These are phyloP conservation scores for Danio choprae DNA, from an alignment of 2,797 vertebrate species.

Conservation along the genomic window DNA sequence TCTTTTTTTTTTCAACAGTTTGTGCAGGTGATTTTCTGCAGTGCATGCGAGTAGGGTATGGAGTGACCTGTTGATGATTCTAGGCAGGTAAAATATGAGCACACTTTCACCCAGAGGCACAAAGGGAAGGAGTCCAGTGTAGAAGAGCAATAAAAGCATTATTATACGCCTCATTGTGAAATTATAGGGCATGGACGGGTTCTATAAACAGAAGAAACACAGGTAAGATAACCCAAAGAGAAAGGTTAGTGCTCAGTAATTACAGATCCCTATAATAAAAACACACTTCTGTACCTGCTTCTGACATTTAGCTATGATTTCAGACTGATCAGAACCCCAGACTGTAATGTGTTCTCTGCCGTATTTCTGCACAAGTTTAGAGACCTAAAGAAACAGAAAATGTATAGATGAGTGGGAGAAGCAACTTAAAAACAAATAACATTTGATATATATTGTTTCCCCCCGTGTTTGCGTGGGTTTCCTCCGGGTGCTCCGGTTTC, in stretches of 20 bases:
- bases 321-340: constrained; percentile 77
- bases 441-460: no score
- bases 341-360: constrained; percentile 79
- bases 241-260: background rate
- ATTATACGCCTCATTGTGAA: constrained; percentile 76
- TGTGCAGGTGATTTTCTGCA: no score
- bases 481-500: no score
- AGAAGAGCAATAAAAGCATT: constrained; percentile 78
- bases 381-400: constrained; percentile 71
- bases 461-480: no score
- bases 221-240: background rate
- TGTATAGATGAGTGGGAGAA: no score
- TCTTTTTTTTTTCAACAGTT: no score
- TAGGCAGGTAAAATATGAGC: constrained; percentile 80
- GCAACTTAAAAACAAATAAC: no score
- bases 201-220: constrained; percentile 37
- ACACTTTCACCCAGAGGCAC: constrained; percentile 76
- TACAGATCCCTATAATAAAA: background rate
- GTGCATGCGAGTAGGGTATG: no score
- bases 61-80: constrained; percentile 73
- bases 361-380: constrained; percentile 75
- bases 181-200: constrained; percentile 77
- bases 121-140: constrained; percentile 81
- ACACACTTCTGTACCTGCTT: constrained; percentile 69
- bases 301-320: constrained; percentile 78